These are phyloP conservation scores for Tubulanus polymorphus DNA, from an alignment of 2,888 invertebrate genomes.

Conservation along the genomic window DNA sequence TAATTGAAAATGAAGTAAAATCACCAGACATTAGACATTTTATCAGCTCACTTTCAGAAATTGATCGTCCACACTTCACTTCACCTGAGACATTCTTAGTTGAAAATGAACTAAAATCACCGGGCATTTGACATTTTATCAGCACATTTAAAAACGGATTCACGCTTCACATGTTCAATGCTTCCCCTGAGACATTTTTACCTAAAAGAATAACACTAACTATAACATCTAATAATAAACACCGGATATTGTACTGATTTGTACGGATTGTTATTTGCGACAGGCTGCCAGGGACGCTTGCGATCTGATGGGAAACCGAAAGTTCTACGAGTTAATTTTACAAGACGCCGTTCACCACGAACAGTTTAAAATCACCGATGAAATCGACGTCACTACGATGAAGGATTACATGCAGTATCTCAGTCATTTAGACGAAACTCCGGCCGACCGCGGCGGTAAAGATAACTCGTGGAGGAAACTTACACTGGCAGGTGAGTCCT, in stretches of 20 bases:
- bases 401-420: constrained; percentile 55
- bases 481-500: constrained; percentile 42
- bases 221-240: no score
- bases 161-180: no score
- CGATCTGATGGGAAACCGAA: constrained; percentile 47
- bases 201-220: no score
- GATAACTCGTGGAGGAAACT: constrained; percentile 51
- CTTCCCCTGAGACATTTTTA: no score
- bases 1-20: no score
- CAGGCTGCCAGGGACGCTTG: constrained; percentile 51
- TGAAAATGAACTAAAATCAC: no score
- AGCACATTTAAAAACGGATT: no score
- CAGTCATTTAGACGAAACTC: constrained; percentile 49
- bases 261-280: constrained; percentile 2
- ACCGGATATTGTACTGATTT: not conserved
- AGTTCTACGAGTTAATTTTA: constrained; percentile 47
- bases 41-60: no score
- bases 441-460: constrained; percentile 48
- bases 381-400: constrained; percentile 48
- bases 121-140: no score
- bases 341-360: constrained; percentile 45
- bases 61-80: no score
- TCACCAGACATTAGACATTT: no score
- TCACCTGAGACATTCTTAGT: no score
- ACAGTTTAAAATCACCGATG: constrained; percentile 40